Conservation (phyloP, 2,888 invertebrate genomes). For the Abrostola triplasia region DNA sequence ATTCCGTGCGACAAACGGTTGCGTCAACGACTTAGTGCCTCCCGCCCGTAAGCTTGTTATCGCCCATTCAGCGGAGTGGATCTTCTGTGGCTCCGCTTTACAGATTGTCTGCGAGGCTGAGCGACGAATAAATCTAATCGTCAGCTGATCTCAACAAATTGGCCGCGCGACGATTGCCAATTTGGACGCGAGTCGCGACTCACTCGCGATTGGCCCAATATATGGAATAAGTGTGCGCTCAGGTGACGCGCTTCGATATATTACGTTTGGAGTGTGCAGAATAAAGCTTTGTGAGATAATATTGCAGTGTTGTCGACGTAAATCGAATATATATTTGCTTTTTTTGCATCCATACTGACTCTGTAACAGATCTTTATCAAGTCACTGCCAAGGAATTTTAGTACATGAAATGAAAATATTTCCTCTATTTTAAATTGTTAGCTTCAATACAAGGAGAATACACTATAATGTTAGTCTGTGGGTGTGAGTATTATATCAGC, state of each 20-base stretch:
- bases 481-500: too few relatives aligned
- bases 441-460: too few relatives aligned
- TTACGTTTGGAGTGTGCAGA: slow-evolving; percentile 15
- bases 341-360: neutral
- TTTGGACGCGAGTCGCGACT: slow-evolving; percentile 50
- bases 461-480: too few relatives aligned
- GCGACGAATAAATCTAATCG: slow-evolving; percentile 66
- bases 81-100: slow-evolving; percentile 12
- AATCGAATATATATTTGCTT: neutral
- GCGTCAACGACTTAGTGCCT: neutral
- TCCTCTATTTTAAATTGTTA: too few relatives aligned
- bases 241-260: slow-evolving; percentile 14
- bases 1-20: neutral
- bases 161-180: slow-evolving; percentile 60
- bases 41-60: neutral
- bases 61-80: neutral
- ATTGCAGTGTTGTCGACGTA: slow-evolving; percentile 1
- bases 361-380: too few relatives aligned
- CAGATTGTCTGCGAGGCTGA: slow-evolving; percentile 8
- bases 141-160: slow-evolving; percentile 60
- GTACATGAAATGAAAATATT: too few relatives aligned
- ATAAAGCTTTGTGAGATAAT: slow-evolving; percentile 9
- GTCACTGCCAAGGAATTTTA: too few relatives aligned
- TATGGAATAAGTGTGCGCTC: slow-evolving; percentile 37
- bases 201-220: slow-evolving; percentile 51